Evolutionary conservation across 1,140 invertebrate genomes (phyloP), one percentile per base, ranked within the genome.

Genomic region (Zaprionus africanus): DNA sequence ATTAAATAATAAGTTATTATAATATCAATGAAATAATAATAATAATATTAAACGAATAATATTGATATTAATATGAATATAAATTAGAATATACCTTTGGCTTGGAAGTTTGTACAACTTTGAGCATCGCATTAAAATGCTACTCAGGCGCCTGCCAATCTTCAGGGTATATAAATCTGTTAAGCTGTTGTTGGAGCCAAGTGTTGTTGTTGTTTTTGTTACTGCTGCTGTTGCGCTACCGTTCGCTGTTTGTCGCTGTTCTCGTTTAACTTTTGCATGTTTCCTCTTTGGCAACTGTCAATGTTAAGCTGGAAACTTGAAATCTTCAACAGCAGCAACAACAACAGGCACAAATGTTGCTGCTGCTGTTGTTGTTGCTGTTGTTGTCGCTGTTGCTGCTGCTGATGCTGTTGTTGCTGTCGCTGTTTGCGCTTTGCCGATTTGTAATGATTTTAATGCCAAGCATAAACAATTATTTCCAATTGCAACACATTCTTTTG

Each of bases 371-470:
- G 19, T 11, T 59, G 54, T 41, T 51, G 69, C 17, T 72, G 60
- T 0, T 17, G 28, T 7, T 31, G 24, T 19, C 17, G 53, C n/a
- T 59, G 15, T n/a, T 59, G 56, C 31, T 51, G 69, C 17, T 71
- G 59, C 15, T 78, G 28, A 0, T 43, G 19, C 12, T 53, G 56
- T 28, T 41, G 62, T 12, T 72, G 60, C 19, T 75, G 31, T 51
- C 51, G 68, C 24, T 66, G 70, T 49, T 65, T 59, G 56, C 56
- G 74, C 65, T 71, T 84, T 61, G 72, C 58, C 74, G 70, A 82
- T 86, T 86, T 87, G 83, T 83, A 87, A 88, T 87, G 83, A 83
- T 81, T 85, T 85, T 85, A 85, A 85, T 85, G 82, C 82, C 82
- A 85, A 79, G 78, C 82, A 85, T 87, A 88, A 87, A 87, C 83